These are phyloP conservation scores for Anthoscopus minutus DNA, from an alignment of 2,113 vertebrate species.

Conservation along the genomic window DNA sequence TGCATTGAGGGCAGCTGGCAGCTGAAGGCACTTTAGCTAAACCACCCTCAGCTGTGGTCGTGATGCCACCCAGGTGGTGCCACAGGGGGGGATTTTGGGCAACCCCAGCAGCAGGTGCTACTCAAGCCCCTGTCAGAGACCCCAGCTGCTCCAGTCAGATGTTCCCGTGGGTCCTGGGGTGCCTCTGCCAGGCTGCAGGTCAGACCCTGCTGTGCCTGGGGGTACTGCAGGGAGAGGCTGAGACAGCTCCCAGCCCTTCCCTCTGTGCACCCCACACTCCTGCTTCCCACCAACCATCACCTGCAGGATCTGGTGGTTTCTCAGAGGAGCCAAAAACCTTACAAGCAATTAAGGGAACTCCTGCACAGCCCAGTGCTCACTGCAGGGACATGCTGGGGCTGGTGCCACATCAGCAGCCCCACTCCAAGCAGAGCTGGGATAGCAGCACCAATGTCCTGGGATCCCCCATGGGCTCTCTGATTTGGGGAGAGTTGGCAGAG, in stretches of 20 bases:
- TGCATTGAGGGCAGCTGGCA: background rate
- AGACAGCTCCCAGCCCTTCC: background rate
- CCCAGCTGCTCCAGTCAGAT: accelerated
- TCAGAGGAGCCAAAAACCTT: background rate
- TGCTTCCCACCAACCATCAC: background rate
- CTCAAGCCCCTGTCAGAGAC: background rate
- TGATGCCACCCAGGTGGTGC: accelerated
- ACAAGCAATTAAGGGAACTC: background rate
- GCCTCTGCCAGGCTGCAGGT: background rate
- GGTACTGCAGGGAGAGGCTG: background rate
- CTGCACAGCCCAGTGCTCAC: background rate
- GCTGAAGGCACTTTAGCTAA: background rate
- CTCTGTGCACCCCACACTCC: background rate
- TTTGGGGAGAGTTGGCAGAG: background rate
- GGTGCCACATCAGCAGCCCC: background rate
- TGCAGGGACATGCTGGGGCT: background rate
- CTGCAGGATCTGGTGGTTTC: background rate
- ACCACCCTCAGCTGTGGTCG: background rate
- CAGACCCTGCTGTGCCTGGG: accelerated
- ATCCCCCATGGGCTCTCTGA: background rate
- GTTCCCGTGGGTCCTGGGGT: accelerated
- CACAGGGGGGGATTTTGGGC: accelerated
- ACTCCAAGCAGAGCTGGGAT: background rate
- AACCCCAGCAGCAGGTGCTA: background rate
- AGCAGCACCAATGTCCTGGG: background rate